Percentiles rank a stretch among this genome's conserved stretches.
phyloP scores from a whole-genome alignment of 2,113 vertebrate species.

The Xenopus laevis region DNA sequence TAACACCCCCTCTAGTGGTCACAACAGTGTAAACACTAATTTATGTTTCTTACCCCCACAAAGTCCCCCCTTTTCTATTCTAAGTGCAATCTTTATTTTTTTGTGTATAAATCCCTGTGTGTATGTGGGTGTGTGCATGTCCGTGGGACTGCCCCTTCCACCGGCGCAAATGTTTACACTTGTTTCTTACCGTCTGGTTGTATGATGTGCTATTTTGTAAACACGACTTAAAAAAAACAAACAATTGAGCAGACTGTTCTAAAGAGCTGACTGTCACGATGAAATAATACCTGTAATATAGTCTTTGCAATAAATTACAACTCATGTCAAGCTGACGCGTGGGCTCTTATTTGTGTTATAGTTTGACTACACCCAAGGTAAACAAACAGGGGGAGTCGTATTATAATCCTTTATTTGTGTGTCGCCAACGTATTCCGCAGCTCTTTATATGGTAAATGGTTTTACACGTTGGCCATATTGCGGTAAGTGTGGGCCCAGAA shows the following conservation, averaged over 20 bases:
- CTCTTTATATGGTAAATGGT: no score
- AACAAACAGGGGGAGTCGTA: no score
- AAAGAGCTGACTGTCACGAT: constrained; percentile 56
- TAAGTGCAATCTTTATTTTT: neutral
- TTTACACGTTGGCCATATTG: no score
- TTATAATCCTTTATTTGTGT: neutral
- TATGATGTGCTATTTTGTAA: constrained; percentile 61
- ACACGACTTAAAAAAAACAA: constrained; percentile 47
- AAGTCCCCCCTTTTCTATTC: neutral
- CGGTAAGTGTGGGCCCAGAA: constrained; percentile 65
- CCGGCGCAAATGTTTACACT: constrained; percentile 32
- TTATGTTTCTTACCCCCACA: no score
- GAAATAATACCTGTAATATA: constrained; percentile 58
- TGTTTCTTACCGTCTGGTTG: constrained; percentile 44
- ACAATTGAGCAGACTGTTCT: constrained; percentile 56
- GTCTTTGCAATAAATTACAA: constrained; percentile 66
- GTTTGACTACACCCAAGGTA: no score
- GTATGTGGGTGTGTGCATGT: neutral
- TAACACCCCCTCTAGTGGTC: no score
- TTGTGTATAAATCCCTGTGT: neutral
- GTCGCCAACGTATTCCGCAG: no score
- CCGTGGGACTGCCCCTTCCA: neutral
- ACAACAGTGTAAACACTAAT: no score
- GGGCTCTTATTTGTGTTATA: no score
- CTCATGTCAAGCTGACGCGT: constrained; percentile 26